Evolutionary conservation across 2,797 vertebrate species (phyloP).

Genomic region (Myotis findleyi): DNA sequence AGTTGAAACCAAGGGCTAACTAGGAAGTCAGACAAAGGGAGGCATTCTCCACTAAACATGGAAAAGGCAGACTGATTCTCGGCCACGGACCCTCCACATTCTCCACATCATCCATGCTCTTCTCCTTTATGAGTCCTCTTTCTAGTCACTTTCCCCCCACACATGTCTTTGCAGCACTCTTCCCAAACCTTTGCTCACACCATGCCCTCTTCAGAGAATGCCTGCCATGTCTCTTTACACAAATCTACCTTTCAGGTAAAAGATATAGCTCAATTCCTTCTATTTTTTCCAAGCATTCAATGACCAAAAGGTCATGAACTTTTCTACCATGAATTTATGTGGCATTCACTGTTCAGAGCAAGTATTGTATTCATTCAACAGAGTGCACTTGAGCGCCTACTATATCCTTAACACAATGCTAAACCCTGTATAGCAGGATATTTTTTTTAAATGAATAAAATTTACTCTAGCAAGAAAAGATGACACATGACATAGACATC

Average conservation of each 20-base stretch:
- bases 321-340: neutral
- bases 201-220: neutral
- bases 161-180: neutral
- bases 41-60: fast-evolving
- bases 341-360: neutral
- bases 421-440: neutral
- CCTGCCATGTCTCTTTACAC: neutral
- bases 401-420: neutral
- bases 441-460: conserved; percentile 61
- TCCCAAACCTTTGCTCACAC: neutral
- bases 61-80: neutral
- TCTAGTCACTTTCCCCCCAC: neutral
- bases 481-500: conserved; percentile 43
- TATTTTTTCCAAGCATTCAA: neutral
- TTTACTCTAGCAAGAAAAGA: conserved; percentile 53
- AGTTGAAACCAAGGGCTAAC: neutral
- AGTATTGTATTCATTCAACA: neutral
- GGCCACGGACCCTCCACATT: too few species aligned
- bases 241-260: conserved; percentile 3
- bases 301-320: neutral
- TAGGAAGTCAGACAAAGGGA: neutral
- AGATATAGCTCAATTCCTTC: conserved; percentile 7
- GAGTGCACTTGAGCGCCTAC: neutral
- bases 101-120: neutral
- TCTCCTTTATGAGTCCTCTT: neutral